Evolutionary conservation across 2,888 invertebrate genomes (phyloP), one percentile per base, ranked within the genome.

Genomic region (Lamellibrachia columna): DNA sequence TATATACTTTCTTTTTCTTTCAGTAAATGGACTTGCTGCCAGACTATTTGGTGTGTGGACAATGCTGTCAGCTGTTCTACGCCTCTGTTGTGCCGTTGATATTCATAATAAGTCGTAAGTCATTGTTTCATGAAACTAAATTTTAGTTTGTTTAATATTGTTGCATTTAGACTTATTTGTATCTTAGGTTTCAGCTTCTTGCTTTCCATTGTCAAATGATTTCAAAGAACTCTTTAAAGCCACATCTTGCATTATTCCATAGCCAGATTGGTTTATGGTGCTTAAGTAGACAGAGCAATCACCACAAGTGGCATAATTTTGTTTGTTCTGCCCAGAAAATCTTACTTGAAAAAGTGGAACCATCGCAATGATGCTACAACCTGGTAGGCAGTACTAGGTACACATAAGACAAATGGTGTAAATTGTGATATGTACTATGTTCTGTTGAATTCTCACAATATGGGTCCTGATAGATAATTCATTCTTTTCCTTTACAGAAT

Each of bases 31-130:
- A 40, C 93, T 95, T 40, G 91, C 94, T 52, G 95, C 95, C 28
- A 93, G 95, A 75, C 93, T 95, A 53, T 95, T 95, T 94, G 95
- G 95, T 58, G 92, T 95, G 52, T 95, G 95, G 95, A 95, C 95
- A 8, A 91, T 95, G 15, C 91, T 95, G 58, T 92, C 95, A 52
- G 95, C 94, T 53, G 93, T 93, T 53, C 92, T 95, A 7, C 93
- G 95, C 58, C 92, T 95, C 52, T 93, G 92, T 91, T 95, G 95
- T 95, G 95, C 95, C n/a, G 91, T 95, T 60, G 93, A 95, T 92
- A 95, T 95, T 22, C 92, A 94, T 53, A 95, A 95, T 92, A 95
- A 92, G 93, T 92, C 92, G 95, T 95, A 94, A 93, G 94, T 94
- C n/a, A 4, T 15, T 75, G 75, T 75, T 75, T 75, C 75, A 6